Base-by-base conservation (phyloP, 1,140 invertebrate species). In the Megathymus violae region DNA sequence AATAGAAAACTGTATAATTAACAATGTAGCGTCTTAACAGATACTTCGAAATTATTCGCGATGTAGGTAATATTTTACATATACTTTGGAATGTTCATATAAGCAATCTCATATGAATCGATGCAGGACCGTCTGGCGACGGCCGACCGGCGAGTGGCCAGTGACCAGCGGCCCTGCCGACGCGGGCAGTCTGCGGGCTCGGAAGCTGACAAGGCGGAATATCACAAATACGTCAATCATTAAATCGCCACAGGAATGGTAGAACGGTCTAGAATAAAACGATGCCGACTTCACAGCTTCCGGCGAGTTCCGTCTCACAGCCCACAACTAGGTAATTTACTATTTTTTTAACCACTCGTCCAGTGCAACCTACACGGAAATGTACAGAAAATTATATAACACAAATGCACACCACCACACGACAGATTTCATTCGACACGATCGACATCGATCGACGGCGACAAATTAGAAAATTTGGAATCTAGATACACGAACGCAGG, bases 1-100 rank as follows among this genome's bases (percentile, higher is more conserved):
- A 91, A 91, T 91, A 91, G 88, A 91, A 91, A 91, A 91, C 87
- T 91, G 88, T 89, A 91, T 89, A 91, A 91, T 91, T 91, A 91
- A 91, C 88, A 91, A 91, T 85, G 88, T 88, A 91, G 86, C 84
- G 80, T 89, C 88, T 89, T 91, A 89, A 91, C 86, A 89, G 81
- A 88, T 89, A 88, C 81, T 85, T 88, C 84, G 80, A 91, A 91
- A 89, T 89, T 88, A 90, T 87, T 90, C 85, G 85, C 74, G 76
- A 80, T 88, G 88, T 87, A 89, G 83, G 85, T 87, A 89, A 87
- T 89, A 88, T 88, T 88, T 79, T 85, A 89, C 85, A 88, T 84
- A 87, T 86, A 89, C 88, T 91, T 91, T 91, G 86, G 88, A 91
- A 91, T 91, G 88, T 91, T 88, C 77, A 82, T 88, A 85, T 82